A percentile compares a stretch with the other conserved stretches of the same genome.
Conservation (phyloP, 2,113 vertebrate genomes). For the Stictonetta naevosa region DNA sequence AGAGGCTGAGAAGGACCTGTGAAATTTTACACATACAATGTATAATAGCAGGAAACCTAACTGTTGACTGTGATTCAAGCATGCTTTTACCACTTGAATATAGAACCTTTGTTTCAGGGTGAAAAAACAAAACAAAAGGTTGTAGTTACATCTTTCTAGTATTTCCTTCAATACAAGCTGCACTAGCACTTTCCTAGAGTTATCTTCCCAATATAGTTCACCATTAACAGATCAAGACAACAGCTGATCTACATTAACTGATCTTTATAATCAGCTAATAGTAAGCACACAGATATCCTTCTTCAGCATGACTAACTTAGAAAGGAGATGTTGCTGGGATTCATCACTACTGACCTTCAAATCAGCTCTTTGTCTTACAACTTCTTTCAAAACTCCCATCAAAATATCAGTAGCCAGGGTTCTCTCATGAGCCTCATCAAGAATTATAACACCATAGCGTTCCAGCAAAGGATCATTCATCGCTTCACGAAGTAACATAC, state of each 20-base stretch:
- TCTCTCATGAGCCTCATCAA: constrained; percentile 96
- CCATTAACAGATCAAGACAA: background rate
- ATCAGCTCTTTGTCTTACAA: constrained; percentile 91
- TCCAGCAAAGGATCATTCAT: constrained; percentile 98
- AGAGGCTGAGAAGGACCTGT: background rate
- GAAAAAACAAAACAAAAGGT: background rate
- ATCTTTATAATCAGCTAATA: background rate
- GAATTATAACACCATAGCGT: constrained; percentile 94
- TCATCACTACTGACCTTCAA: constrained; percentile 85
- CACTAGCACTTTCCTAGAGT: background rate
- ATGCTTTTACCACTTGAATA: background rate
- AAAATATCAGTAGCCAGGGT: constrained; percentile 97
- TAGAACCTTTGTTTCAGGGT: background rate
- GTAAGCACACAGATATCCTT: background rate
- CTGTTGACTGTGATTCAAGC: background rate
- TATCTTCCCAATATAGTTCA: background rate
- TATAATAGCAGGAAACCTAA: background rate
- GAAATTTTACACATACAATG: rapidly evolving
- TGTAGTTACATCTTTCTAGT: background rate
- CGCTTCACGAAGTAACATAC: constrained; percentile 95
- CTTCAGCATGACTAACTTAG: background rate
- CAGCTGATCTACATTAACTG: background rate
- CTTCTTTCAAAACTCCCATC: constrained; percentile 96
- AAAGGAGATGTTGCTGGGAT: background rate
- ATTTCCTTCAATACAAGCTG: background rate